Conservation (phyloP, 2,888 invertebrate species). For the Clepsis dumicolana region DNA sequence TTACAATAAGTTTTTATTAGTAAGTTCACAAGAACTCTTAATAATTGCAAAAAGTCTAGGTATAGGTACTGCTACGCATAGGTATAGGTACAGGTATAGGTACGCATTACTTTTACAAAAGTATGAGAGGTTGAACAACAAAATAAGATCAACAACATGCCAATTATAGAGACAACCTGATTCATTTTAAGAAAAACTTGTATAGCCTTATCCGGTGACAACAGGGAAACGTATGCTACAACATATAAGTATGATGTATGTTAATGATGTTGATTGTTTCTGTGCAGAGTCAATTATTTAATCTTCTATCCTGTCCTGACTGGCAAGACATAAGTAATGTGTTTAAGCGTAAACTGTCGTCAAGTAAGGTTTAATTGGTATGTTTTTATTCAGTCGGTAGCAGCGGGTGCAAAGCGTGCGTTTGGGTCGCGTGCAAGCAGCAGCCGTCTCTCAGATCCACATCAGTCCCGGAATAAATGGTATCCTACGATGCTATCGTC, state of each 20-base stretch:
- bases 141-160: constrained; percentile 17
- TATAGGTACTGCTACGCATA: no score
- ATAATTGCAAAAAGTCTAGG: no score
- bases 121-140: neutral
- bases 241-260: constrained; percentile 23
- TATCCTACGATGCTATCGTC: constrained; percentile 76
- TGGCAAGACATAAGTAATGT: neutral
- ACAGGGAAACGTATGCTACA: constrained; percentile 28
- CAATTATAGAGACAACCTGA: constrained; percentile 24
- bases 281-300: constrained; percentile 19
- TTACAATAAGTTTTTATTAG: no score
- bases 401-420: constrained; percentile 39
- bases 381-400: constrained; percentile 19
- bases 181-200: constrained; percentile 30
- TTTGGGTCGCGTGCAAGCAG: constrained; percentile 64
- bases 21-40: no score
- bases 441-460: constrained; percentile 64
- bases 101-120: neutral
- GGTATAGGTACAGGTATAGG: no score
- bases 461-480: constrained; percentile 75
- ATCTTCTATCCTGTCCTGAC: neutral
- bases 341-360: neutral
- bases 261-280: constrained; percentile 24
- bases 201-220: constrained; percentile 27
- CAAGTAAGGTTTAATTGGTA: constrained; percentile 12